Evolutionary conservation across 2,797 vertebrate species (phyloP), one percentile per base, ranked within the genome.

Genomic region (Anguilla pacifica): DNA sequence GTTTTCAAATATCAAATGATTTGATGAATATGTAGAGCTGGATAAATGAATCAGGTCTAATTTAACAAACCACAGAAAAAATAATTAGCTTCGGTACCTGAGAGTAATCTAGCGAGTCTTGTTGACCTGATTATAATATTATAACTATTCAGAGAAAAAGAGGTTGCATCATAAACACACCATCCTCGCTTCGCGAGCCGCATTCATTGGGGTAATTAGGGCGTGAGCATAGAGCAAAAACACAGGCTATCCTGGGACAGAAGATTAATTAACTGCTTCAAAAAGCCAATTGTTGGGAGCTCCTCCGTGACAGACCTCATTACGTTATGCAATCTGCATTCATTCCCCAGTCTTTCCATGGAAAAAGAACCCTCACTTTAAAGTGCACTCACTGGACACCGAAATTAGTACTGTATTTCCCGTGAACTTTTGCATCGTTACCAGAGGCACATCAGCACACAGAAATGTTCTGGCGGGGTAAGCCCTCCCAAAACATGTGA

Each of bases 201-300:
- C 84, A 87, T 53, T 74, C 81, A 86, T 86, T 59, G 51, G 77
- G 85, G 88, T 86, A 83, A 90, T 87, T 64, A 90, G 88, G 74
- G 74, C 59, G 85, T 77, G 49, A 86, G 84, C 51, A 79, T 61
- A 59, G 86, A 90, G 83, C 57, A 10, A 85, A 87, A 74, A 79
- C n/a, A 74, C 85, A 46, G 79, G 61, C 55, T 77, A 59, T 88
- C 90, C 88, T 88, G 88, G 85, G 85, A 83, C 77, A 61, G 57
- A 85, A 84, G 77, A 83, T 90, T 88, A 90, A 89, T 90, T 87
- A 89, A 86, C 89, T 43, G 84, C 53, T 67, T 87, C 25, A n/a
- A 85, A 53, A 77, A 81, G 53, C 86, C 74, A 74, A 53, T 55
- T 85, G 83, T 85, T 43, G 22, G 31, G 51, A 82, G 74, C 70